These are phyloP conservation scores for Urocolius indicus DNA, from an alignment of 2,113 vertebrate species.

Conservation along the genomic window DNA sequence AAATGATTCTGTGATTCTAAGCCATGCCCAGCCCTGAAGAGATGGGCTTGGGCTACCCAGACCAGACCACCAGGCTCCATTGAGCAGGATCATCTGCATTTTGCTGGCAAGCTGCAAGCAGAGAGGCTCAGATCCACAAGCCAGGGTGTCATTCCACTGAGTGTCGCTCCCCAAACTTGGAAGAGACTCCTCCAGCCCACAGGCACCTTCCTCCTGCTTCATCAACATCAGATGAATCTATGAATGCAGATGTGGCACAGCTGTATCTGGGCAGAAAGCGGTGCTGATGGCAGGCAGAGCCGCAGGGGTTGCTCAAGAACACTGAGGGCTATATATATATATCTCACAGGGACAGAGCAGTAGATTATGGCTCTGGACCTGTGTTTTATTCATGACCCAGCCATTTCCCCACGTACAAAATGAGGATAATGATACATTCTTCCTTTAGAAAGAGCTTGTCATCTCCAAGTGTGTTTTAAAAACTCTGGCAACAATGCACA, in stretches of 20 bases:
- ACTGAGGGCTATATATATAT: neutral
- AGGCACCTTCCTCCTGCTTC: neutral
- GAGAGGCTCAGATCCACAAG: neutral
- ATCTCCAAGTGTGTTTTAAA: neutral
- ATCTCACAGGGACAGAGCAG: neutral
- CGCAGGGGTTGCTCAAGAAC: neutral
- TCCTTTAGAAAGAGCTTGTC: slow-evolving; percentile 5
- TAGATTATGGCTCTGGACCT: neutral
- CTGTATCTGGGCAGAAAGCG: neutral
- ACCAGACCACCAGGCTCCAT: neutral
- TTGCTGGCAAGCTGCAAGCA: neutral
- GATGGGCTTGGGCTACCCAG: neutral
- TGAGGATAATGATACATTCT: neutral
- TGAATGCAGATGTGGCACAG: neutral
- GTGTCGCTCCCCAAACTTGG: fast-evolving
- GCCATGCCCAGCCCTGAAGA: neutral
- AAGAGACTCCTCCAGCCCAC: too few species aligned
- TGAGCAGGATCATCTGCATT: fast-evolving
- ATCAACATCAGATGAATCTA: neutral
- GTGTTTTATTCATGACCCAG: slow-evolving; percentile 18
- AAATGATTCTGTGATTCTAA: neutral
- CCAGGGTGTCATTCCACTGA: neutral
- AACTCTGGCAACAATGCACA: neutral
- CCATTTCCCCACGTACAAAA: neutral
- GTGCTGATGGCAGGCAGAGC: neutral